Conservation (phyloP, 2,888 invertebrate genomes). For the Trichogramma evanescens region DNA sequence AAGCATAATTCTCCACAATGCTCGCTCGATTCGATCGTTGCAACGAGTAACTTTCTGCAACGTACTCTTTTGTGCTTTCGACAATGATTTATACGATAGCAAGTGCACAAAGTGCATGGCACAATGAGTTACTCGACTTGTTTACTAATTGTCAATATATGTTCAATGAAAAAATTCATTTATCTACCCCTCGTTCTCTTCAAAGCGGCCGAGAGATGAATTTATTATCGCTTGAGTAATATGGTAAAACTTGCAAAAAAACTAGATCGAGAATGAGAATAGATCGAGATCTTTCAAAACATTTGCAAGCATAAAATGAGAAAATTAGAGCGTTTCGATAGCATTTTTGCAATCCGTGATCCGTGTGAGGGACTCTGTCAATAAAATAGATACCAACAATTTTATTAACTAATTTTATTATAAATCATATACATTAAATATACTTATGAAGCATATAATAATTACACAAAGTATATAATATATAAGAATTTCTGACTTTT, state of each 20-base stretch:
- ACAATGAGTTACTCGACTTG: too few relatives aligned
- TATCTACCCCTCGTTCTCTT: too few relatives aligned
- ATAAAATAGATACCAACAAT: not conserved
- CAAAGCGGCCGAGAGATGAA: too few relatives aligned
- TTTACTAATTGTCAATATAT: too few relatives aligned
- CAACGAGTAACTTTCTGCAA: too few relatives aligned
- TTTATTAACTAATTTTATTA: conserved; percentile 18
- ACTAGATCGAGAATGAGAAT: not conserved
- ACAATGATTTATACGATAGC: too few relatives aligned
- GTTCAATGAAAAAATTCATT: too few relatives aligned
- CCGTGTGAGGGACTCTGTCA: too few relatives aligned
- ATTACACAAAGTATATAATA: conserved; percentile 36
- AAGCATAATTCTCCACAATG: too few relatives aligned
- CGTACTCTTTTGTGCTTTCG: too few relatives aligned
- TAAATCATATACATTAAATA: conserved; percentile 29
- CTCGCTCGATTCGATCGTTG: too few relatives aligned
- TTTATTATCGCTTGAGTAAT: not conserved
- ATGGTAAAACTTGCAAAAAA: not conserved
- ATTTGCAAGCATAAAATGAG: not conserved
- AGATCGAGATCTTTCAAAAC: not conserved
- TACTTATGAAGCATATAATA: conserved; percentile 27
- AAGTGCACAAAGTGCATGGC: too few relatives aligned
- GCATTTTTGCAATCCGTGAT: not conserved
- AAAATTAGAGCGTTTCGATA: not conserved
- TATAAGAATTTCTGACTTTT: conserved; percentile 26